Evolutionary conservation across 2,888 invertebrate genomes (phyloP), one percentile per base, ranked within the genome.

Genomic region (Euproctis similis): DNA sequence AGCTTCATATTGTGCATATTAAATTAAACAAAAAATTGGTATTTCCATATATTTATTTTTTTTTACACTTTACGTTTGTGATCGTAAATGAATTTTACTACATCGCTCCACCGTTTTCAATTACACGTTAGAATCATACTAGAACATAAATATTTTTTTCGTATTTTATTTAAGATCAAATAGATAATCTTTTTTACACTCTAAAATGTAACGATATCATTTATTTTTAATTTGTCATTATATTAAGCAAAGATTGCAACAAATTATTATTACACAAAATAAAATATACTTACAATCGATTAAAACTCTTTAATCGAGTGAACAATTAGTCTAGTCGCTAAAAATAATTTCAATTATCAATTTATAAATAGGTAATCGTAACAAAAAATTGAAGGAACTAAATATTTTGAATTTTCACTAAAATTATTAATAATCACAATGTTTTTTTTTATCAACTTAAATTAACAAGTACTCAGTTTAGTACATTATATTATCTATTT

Each of bases 181-280:
- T 84, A 84, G 82, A 84, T 78, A 82, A 84, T 84, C 84, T 82
- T 82, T 82, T 82, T 81, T 84, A 84, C 82, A 84, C 49, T 73
- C 82, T 84, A 82, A 75, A 14, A n/a, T 74, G 69, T 81, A 82
- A 81, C 82, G 81, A 81, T 80, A 81, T 80, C 66, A 76, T 80
- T 80, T 80, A 78, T 75, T 80, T n/a, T 81, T 78, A 78, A 74
- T 81, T 81, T 81, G 77, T 82, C 76, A 78, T 80, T 78, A 74
- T 75, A 77, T 77, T 80, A 80, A 70, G 68, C 59, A 72, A 78
- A 74, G 68, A 21, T 21, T 80, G 82, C 77, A 81, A 84, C 81
- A 81, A 81, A 81, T 80, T 72, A 80, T 80, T 75, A 75, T 75
- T 21, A 21, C 21, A 21, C 77, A 59, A 71, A 62, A 45, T n/a